phyloP scores from a whole-genome alignment of 2,113 vertebrate species.

The Phrynosoma blainvillii region DNA sequence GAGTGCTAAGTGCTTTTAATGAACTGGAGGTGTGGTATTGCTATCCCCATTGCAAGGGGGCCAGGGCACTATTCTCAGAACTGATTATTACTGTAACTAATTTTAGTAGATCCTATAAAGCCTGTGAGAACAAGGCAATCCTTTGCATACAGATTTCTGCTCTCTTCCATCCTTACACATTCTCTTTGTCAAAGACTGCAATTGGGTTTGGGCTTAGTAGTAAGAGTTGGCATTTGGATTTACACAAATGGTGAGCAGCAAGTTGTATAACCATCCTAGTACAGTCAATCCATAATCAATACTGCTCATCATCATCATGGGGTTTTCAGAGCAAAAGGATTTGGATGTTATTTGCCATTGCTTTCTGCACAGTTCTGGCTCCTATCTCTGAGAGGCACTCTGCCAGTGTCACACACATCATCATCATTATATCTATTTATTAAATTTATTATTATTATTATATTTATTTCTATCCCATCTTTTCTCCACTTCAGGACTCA shows the following conservation, averaged over 20 bases:
- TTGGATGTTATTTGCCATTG: no score
- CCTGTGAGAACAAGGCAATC: no score
- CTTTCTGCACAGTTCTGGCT: no score
- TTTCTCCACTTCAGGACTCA: no score
- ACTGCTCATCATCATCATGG: background rate
- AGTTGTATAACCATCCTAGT: background rate
- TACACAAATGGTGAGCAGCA: background rate
- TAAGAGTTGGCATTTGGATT: background rate
- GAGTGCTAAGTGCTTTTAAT: background rate
- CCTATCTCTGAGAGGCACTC: no score
- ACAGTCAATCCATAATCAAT: background rate
- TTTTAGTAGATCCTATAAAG: background rate
- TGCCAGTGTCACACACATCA: no score
- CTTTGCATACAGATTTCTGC: background rate
- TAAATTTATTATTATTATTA: no score
- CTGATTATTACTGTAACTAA: background rate
- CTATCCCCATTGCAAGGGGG: background rate
- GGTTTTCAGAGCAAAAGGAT: no score
- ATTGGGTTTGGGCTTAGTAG: background rate
- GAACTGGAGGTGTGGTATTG: background rate
- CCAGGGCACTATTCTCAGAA: background rate
- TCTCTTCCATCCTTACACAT: background rate
- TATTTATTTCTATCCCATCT: no score
- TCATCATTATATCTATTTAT: no score
- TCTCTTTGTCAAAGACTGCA: no score